Base-by-base conservation (phyloP, 2,113 vertebrate species). In the Vimba vimba region DNA sequence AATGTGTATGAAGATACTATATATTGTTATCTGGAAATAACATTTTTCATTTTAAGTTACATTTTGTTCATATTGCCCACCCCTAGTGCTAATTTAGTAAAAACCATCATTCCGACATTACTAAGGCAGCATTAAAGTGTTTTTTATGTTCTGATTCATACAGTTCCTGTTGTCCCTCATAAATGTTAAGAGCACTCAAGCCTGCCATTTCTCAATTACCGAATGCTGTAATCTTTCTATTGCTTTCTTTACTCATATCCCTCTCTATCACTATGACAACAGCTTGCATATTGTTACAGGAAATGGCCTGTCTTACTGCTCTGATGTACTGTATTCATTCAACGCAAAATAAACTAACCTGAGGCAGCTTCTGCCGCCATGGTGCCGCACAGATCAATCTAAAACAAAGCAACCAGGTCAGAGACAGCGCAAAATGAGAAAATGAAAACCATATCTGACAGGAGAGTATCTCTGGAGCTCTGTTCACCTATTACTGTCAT, bases 211-310 rank as follows among this genome's bases (percentile, higher is more conserved):
- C 68, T 39, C 60, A 47, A 47, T 43, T 64, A 62, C 10, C 47
- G 57, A 81, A 66, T 81, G 39, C 25, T 68, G 15, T 81, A 47
- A 81, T 60, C 55, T 59, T 12, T 47, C 60, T 7, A 57, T 62
- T 62, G 43, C 2, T 17, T 57, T 62, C 15, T 79, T 50, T 23
- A 59, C 39, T 36, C 69, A 19, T 43, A 36, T 52, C 30, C 50
- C 36, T 50, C 43, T 47, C 36, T n/a, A 86, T 83, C 62, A 82
- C 79, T 83, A 86, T 86, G 47, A 85, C 68, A 84, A 86, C 68
- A 79, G 55, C 73, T 27, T 82, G 80, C 64, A 60, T 68, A 36
- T 43, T 27, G 52, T 86, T 75, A 84, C 57, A 86, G 81, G 43
- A 83, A 84, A 86, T 69, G 15, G 55, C n/a, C 62, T 39, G 71